Evolutionary conservation across 2,113 vertebrate genomes (phyloP).

Genomic region (Stigmatopora nigra): DNA sequence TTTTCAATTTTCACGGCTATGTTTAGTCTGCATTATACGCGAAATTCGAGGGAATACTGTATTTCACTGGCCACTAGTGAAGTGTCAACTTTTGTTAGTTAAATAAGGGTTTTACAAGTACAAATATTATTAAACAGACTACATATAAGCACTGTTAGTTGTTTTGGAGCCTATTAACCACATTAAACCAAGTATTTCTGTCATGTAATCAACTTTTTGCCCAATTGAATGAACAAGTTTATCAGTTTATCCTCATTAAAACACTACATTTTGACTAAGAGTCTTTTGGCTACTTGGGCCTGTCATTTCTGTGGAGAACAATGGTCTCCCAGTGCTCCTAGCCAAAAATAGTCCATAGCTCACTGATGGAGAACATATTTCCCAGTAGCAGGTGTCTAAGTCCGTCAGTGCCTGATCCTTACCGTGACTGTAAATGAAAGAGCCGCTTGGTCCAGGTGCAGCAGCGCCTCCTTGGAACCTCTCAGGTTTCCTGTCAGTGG

Average conservation of each 20-base stretch:
- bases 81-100: too few relatives aligned
- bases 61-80: too few relatives aligned
- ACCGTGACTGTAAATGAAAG: constrained; percentile 68
- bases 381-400: constrained; percentile 74
- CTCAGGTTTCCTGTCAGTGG: constrained; percentile 64
- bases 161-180: too few relatives aligned
- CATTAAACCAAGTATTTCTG: too few relatives aligned
- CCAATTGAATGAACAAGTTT: constrained; percentile 38
- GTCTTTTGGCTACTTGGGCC: constrained; percentile 72
- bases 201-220: constrained; percentile 11
- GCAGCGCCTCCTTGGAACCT: constrained; percentile 52
- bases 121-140: too few relatives aligned
- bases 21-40: too few relatives aligned
- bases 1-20: too few relatives aligned
- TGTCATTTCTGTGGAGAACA: constrained; percentile 63
- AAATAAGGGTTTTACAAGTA: too few relatives aligned
- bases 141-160: too few relatives aligned
- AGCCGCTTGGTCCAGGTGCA: constrained; percentile 66
- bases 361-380: constrained; percentile 75
- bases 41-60: too few relatives aligned
- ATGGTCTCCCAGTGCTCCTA: constrained; percentile 70
- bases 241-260: constrained; percentile 65
- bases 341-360: constrained; percentile 64
- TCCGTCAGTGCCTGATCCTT: constrained; percentile 68
- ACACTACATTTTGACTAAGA: constrained; percentile 60